Evolutionary conservation across 2,797 vertebrate genomes (phyloP).

Genomic region (Siniperca obscura): DNA sequence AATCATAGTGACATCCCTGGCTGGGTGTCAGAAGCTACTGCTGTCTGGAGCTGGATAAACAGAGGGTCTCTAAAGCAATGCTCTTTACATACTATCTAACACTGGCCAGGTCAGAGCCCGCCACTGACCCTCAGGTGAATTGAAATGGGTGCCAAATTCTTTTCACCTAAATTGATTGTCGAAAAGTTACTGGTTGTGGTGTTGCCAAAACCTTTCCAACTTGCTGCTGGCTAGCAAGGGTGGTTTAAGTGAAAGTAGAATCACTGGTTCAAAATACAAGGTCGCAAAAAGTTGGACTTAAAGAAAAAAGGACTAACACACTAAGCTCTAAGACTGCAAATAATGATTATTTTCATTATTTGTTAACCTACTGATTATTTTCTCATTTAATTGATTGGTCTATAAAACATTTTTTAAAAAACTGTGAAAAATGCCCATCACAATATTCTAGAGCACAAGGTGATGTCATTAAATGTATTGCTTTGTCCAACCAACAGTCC

Average conservation of each 20-base stretch:
- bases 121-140: conserved; percentile 42
- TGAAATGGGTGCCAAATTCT: conserved; percentile 42
- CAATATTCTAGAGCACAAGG: neutral
- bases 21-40: conserved; percentile 71
- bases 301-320: neutral
- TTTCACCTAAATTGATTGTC: conserved; percentile 41
- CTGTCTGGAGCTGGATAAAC: conserved; percentile 74
- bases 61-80: conserved; percentile 61
- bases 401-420: neutral
- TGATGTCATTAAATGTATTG: neutral
- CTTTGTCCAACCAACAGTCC: neutral
- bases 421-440: neutral
- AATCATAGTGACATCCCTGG: conserved; percentile 81
- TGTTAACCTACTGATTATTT: neutral
- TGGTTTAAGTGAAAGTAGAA: neutral
- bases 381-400: neutral
- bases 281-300: conserved; percentile 5
- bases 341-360: neutral
- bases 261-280: conserved; percentile 6
- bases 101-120: conserved; percentile 55
- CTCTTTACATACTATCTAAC: conserved; percentile 51
- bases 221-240: conserved; percentile 7
- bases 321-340: neutral
- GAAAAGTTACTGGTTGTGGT: conserved; percentile 38
- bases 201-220: conserved; percentile 37